Evolutionary conservation across 2,797 vertebrate species (phyloP).

Genomic region (Alcedo quadribrachys): DNA sequence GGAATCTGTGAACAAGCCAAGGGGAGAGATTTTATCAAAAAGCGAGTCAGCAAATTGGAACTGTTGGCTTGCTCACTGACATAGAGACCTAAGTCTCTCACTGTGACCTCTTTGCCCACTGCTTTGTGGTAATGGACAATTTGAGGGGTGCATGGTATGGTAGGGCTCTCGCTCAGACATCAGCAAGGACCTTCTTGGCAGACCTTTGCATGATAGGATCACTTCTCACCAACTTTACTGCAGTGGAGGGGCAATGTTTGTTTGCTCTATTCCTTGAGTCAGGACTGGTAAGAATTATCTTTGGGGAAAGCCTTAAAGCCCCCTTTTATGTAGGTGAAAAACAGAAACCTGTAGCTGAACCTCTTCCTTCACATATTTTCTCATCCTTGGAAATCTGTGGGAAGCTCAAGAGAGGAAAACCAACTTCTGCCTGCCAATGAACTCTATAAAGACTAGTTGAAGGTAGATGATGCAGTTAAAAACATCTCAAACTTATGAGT

Average conservation of each 20-base stretch:
- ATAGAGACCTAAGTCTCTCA: neutral
- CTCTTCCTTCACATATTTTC: neutral
- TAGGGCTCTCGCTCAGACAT: neutral
- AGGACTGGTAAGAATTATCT: neutral
- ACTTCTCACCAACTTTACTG: neutral
- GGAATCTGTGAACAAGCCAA: conserved; percentile 18
- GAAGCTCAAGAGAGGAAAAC: neutral
- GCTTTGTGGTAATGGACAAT: neutral
- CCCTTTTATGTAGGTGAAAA: neutral
- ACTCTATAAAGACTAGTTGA: neutral
- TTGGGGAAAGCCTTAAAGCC: neutral
- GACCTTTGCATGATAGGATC: neutral
- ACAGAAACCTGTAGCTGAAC: neutral
- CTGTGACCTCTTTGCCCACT: neutral
- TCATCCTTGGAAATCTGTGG: neutral
- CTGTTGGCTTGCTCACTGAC: neutral
- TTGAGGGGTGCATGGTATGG: neutral
- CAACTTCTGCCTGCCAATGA: neutral
- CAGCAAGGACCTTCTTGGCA: neutral
- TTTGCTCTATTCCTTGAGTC: neutral
- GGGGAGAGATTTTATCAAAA: neutral
- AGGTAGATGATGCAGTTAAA: neutral
- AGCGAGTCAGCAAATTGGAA: neutral
- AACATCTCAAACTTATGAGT: neutral
- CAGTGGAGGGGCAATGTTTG: fast-evolving